Evolutionary conservation across 92 coral and sea anemone species (phyloP), one percentile per base, ranked within the genome.

Genomic region (Palythoa heliodiscus): DNA sequence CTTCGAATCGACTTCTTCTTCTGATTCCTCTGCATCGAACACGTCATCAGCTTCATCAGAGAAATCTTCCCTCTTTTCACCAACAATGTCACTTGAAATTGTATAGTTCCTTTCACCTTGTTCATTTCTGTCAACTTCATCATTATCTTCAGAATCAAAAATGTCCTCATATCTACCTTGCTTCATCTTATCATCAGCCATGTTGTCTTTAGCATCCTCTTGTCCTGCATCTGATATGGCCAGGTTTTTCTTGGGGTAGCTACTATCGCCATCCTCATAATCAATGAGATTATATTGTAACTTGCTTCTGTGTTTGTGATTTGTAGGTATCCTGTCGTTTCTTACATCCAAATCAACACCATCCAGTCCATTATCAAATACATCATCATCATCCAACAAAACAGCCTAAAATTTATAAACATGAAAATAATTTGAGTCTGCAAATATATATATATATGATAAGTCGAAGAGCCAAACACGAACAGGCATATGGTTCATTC

Each of bases 141-240:
- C 87, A 20, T 87, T 92, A 40, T 85, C 73, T 83, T 91, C 97
- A 12, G 90, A 86, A 86, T 93, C 97, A 82, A 87, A 93, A 35
- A 91, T 77, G 82, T 87, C 94, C 48, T 93, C 86, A 77, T 87
- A 85, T 16, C 70, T 81, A 13, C 37, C 67, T 57, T 55, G 16
- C 54, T 25, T 37, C 29, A 52, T 77, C 69, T 14, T 10, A 39
- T 77, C 50, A 48, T 48, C 25, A 72, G 24, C 55, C 12, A 19
- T 39, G 24, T 39, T n/a, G 24, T 20, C 55, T 16, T 72, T 72
- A 16, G 16, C 54, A 54, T 77, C 16, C 11, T 17, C 2, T 24
- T 3, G 22, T 17, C 20, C 50, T 25, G 52, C 13, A 35, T 53
- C 24, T 35, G 22, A 3, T 39, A 37, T 75, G 17, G 40, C 3